phyloP scores from a whole-genome alignment of 2,888 invertebrate species.

The Ectemnius continuus region DNA sequence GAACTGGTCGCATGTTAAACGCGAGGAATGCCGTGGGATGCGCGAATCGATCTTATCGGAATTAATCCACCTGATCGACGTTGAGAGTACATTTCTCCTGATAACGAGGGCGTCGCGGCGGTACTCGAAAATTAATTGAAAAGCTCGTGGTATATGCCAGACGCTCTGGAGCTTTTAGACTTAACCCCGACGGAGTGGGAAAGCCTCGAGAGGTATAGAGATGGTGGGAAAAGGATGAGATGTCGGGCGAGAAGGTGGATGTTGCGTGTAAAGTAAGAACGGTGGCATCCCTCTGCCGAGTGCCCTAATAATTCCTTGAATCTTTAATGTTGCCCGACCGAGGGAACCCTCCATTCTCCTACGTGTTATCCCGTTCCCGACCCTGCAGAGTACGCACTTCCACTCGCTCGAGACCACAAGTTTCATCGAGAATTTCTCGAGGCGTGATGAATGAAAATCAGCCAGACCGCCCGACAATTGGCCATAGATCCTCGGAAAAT shows the following conservation, averaged over 20 bases:
- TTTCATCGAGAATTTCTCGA: conserved; percentile 1
- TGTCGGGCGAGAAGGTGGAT: neutral
- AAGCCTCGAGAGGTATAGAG: neutral
- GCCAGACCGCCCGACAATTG: conserved; percentile 13
- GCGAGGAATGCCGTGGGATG: too few species aligned
- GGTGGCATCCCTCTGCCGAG: neutral
- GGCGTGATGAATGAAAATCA: conserved; percentile 29
- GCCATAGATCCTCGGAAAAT: conserved; percentile 11
- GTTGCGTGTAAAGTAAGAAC: conserved; percentile 9
- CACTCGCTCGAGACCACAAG: neutral
- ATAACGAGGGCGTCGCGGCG: too few species aligned
- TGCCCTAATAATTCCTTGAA: conserved; percentile 38
- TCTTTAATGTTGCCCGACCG: conserved; percentile 31
- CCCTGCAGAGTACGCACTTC: neutral
- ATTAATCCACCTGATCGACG: too few species aligned
- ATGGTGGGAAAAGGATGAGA: neutral
- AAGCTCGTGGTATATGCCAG: conserved; percentile 15
- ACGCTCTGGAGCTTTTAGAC: neutral
- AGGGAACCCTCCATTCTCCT: conserved; percentile 14
- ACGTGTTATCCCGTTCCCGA: neutral
- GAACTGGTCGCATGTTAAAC: too few species aligned
- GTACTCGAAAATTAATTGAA: conserved; percentile 17
- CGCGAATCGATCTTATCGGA: too few species aligned
- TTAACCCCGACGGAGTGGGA: neutral
- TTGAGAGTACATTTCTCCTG: too few species aligned